A percentile compares a stretch with the other conserved stretches of the same genome.
Evolutionary conservation across 1,140 invertebrate genomes (phyloP).

Genomic region (Hestina assimilis): DNA sequence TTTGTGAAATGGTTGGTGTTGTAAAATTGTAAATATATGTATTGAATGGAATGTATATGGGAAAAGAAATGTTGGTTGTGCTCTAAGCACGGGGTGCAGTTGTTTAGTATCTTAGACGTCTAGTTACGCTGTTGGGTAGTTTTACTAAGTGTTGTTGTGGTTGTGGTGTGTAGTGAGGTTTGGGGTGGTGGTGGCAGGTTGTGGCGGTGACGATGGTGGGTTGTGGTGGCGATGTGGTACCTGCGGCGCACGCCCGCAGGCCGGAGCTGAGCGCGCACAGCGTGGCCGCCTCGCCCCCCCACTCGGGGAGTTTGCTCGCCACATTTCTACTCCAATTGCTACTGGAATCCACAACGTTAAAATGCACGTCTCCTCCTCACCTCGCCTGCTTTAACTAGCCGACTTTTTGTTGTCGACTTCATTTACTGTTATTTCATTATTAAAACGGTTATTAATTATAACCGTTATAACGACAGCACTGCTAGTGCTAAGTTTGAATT

Average conservation of each 20-base stretch:
- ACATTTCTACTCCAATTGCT: conserved; percentile 71
- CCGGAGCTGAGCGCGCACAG: conserved; percentile 50
- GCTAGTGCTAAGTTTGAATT: neutral
- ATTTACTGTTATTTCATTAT: too few relatives aligned
- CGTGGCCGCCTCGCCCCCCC: conserved; percentile 62
- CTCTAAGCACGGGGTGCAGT: too few relatives aligned
- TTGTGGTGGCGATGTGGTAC: conserved; percentile 24
- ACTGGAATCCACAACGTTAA: conserved; percentile 65
- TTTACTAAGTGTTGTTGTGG: neutral
- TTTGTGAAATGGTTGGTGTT: too few relatives aligned
- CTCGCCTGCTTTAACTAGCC: neutral
- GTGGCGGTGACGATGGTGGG: neutral
- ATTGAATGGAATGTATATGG: too few relatives aligned
- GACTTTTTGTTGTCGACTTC: conserved; percentile 15
- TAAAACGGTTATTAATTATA: too few relatives aligned
- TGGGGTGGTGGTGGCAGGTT: neutral
- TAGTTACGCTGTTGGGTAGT: too few relatives aligned
- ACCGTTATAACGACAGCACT: too few relatives aligned
- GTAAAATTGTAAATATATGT: too few relatives aligned
- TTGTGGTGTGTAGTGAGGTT: neutral
- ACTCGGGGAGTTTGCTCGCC: conserved; percentile 59
- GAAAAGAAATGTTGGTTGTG: too few relatives aligned
- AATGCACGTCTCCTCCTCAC: conserved; percentile 32
- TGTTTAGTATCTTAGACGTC: too few relatives aligned
- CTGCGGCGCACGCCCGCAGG: conserved; percentile 40